phyloP scores from a whole-genome alignment of 1,140 invertebrate species.

The Drosophila equinoxialis region DNA sequence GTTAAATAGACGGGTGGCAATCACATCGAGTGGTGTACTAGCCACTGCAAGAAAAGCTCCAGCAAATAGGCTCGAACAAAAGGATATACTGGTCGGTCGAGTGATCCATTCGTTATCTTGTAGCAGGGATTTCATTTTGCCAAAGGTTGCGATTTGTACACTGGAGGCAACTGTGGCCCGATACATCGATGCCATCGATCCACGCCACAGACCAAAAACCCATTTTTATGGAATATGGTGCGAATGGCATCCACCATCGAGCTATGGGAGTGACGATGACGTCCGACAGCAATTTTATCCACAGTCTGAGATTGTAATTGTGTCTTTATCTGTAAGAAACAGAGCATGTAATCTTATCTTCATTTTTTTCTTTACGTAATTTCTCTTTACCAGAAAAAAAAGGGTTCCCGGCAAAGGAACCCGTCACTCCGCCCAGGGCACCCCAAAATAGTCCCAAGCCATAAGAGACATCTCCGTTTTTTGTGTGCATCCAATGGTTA shows the following conservation, averaged over 20 bases:
- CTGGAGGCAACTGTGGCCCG: not conserved
- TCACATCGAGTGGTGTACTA: not conserved
- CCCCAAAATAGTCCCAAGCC: not conserved
- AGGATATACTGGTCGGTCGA: not conserved
- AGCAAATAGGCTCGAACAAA: not conserved
- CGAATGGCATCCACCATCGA: not conserved
- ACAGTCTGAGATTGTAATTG: conserved; percentile 5
- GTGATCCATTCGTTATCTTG: not conserved
- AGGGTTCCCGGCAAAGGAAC: not conserved
- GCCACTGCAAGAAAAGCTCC: not conserved
- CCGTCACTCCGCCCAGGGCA: not conserved
- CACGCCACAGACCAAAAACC: not conserved
- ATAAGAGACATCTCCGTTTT: not conserved
- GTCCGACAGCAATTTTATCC: not conserved
- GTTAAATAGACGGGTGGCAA: conserved; percentile 2
- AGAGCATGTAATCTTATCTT: not conserved
- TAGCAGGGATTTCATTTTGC: not conserved
- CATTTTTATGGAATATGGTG: not conserved
- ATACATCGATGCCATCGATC: not conserved
- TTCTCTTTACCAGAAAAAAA: not conserved
- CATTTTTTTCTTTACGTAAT: not conserved
- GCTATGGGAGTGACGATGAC: not conserved
- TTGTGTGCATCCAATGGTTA: conserved; percentile 7
- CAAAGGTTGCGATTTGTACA: conserved; percentile 1
- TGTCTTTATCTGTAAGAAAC: not conserved